These are phyloP conservation scores for Erythrocercus mccallii DNA, from an alignment of 2,113 vertebrate species.

Conservation along the genomic window DNA sequence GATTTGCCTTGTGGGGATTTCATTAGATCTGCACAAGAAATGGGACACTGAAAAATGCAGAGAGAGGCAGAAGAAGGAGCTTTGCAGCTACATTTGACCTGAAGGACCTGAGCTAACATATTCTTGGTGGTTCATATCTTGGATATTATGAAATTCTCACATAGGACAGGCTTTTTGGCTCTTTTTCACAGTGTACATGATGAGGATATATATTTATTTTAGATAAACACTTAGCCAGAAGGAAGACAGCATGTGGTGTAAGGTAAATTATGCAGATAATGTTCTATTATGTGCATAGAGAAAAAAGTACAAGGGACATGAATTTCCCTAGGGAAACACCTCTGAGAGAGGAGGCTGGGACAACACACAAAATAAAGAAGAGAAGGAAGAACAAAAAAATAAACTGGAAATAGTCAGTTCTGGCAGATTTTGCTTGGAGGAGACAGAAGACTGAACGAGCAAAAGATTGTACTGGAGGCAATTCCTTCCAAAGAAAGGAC, in stretches of 20 bases:
- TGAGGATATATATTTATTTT: conserved; percentile 41
- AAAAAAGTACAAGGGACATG: conserved; percentile 63
- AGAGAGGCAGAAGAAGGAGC: not conserved
- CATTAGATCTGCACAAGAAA: not conserved
- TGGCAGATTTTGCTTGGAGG: conserved; percentile 68
- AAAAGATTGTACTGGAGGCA: conserved; percentile 36
- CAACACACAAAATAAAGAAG: not conserved
- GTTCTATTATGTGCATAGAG: conserved; percentile 53
- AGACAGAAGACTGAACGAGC: conserved; percentile 42
- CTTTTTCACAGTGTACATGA: not conserved
- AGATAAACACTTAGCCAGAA: conserved; percentile 54
- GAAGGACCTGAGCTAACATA: not conserved
- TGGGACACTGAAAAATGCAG: not conserved
- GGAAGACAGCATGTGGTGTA: conserved; percentile 42
- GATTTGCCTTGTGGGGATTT: not conserved
- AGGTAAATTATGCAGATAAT: conserved; percentile 72
- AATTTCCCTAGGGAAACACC: conserved; percentile 54
- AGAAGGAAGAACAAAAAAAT: not conserved
- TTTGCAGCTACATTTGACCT: not conserved
- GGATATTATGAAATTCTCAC: not conserved
- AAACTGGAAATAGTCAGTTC: conserved; percentile 19
- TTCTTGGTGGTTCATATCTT: not conserved
- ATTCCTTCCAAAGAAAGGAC: conserved; percentile 35
- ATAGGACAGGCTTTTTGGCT: not conserved
- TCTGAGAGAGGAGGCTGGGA: not conserved